phyloP scores from a whole-genome alignment of 2,113 vertebrate species.

The Pachyramphus minor region DNA sequence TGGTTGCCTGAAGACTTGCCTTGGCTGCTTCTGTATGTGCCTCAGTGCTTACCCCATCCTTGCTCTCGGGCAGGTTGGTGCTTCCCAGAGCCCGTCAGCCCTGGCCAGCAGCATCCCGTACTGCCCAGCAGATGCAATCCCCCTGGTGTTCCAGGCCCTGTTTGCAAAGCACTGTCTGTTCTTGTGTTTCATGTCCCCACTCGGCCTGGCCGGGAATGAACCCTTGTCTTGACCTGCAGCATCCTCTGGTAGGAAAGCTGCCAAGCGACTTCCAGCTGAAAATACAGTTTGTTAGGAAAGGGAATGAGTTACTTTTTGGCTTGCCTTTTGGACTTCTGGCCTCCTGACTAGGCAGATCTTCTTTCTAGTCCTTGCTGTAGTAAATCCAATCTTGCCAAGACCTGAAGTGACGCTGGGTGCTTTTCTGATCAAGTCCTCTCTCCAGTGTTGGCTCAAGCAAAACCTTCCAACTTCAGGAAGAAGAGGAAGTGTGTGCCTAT shows the following conservation, averaged over 20 bases:
- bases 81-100: background rate
- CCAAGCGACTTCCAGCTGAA: background rate
- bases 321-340: constrained; percentile 12
- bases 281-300: constrained; percentile 19
- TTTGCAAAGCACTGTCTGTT: background rate
- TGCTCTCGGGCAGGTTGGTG: rapidly evolving
- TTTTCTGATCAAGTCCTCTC: background rate
- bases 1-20: background rate
- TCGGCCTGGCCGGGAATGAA: background rate
- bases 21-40: background rate
- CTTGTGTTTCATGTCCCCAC: background rate
- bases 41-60: rapidly evolving
- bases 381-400: constrained; percentile 15
- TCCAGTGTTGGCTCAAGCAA: background rate
- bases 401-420: background rate
- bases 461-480: background rate
- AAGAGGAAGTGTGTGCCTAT: background rate
- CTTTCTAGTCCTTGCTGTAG: background rate
- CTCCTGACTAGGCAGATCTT: background rate
- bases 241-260: constrained; percentile 31
- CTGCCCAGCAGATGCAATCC: background rate
- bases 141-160: background rate
- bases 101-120: background rate
- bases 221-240: constrained; percentile 22
- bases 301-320: background rate